phyloP scores from a whole-genome alignment of 2,888 invertebrate genomes.

The Dromius quadrimaculatus region DNA sequence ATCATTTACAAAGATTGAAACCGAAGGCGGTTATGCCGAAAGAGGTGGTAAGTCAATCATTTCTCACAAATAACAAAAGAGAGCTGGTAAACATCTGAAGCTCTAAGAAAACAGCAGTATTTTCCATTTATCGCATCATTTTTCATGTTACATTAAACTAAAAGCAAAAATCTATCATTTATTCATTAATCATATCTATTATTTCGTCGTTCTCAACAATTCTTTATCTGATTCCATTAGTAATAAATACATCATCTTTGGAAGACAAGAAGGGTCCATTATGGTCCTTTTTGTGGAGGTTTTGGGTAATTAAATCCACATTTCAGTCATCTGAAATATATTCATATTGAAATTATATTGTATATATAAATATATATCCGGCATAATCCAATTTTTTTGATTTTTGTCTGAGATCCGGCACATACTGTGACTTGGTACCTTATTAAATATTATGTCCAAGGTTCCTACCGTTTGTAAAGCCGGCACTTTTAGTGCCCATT shows the following conservation, averaged over 20 bases:
- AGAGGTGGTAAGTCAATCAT: conserved; percentile 57
- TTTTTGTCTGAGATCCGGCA: too few relatives aligned
- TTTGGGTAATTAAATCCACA: conserved; percentile 60
- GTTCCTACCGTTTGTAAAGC: too few relatives aligned
- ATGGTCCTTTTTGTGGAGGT: conserved; percentile 30
- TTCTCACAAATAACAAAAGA: not conserved
- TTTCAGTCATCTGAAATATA: conserved; percentile 60
- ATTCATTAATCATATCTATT: conserved; percentile 12
- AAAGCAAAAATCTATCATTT: not conserved
- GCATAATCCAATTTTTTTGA: too few relatives aligned
- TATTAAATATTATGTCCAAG: too few relatives aligned
- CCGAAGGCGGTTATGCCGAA: conserved; percentile 69
- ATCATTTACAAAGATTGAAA: conserved; percentile 78
- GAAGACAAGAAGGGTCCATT: not conserved
- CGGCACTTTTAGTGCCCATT: not conserved
- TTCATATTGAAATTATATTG: conserved; percentile 64
- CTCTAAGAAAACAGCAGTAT: too few relatives aligned
- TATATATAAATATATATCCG: too few relatives aligned
- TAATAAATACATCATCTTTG: conserved; percentile 25
- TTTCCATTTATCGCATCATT: too few relatives aligned
- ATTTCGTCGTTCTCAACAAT: conserved; percentile 12
- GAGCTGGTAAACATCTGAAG: too few relatives aligned
- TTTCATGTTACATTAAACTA: too few relatives aligned
- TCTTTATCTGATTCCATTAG: conserved; percentile 24
- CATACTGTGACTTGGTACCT: too few relatives aligned